Evolutionary conservation across 2,888 invertebrate species (phyloP).

Genomic region (Orthosia gothica): DNA sequence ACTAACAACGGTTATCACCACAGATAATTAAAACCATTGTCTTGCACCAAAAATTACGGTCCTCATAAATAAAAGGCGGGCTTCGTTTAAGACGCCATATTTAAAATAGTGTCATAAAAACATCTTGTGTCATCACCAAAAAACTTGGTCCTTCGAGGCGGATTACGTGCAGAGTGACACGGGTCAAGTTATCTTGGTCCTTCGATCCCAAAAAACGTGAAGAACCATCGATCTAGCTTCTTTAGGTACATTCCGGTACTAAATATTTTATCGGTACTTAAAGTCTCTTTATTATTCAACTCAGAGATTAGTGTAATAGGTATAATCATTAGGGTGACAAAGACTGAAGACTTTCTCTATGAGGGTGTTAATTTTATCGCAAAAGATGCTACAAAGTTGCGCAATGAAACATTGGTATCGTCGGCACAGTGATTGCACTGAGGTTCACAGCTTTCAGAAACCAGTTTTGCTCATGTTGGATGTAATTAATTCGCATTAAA

Average conservation of each 20-base stretch:
- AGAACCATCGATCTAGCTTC: conserved; percentile 83
- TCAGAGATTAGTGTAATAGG: conserved; percentile 89
- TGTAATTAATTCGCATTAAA: conserved; percentile 38
- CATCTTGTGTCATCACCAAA: conserved; percentile 79
- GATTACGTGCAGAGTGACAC: neutral
- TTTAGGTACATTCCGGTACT: conserved; percentile 82
- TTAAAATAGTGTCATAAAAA: conserved; percentile 90
- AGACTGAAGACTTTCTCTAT: conserved; percentile 77
- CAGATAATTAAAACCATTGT: conserved; percentile 90
- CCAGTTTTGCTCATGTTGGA: conserved; percentile 16
- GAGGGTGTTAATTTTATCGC: conserved; percentile 62
- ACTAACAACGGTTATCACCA: conserved; percentile 86
- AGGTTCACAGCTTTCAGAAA: conserved; percentile 25
- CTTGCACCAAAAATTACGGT: conserved; percentile 86
- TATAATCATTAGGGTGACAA: conserved; percentile 84
- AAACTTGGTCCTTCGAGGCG: conserved; percentile 44
- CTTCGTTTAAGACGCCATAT: conserved; percentile 84
- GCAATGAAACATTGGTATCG: conserved; percentile 29
- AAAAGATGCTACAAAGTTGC: conserved; percentile 58
- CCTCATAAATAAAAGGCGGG: conserved; percentile 82
- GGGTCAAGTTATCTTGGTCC: conserved; percentile 74
- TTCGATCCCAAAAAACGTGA: conserved; percentile 79
- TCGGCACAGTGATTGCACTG: conserved; percentile 19
- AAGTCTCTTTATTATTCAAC: conserved; percentile 86
- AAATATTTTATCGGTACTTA: conserved; percentile 90